phyloP scores from a whole-genome alignment of 2,113 vertebrate genomes.

The Cyanoderma ruficeps region DNA sequence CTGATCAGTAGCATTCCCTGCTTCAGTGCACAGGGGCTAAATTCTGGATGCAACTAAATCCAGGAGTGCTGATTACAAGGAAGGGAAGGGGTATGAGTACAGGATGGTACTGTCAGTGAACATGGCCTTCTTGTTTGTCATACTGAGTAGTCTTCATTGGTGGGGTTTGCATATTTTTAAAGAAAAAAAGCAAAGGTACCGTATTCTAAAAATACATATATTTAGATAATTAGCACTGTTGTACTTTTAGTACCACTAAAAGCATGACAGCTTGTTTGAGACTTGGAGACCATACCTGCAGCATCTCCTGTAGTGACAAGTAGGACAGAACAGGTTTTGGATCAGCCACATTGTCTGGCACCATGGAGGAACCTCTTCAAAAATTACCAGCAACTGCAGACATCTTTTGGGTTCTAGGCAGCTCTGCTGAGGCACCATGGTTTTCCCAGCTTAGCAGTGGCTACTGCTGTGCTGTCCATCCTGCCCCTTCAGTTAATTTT shows the following conservation, averaged over 20 bases:
- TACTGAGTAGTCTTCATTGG: background rate
- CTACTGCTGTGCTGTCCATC: background rate
- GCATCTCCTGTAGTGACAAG: background rate
- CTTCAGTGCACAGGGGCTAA: fast-evolving
- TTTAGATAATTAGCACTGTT: background rate
- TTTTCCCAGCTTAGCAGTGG: background rate
- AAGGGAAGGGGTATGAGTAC: background rate
- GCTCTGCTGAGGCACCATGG: background rate
- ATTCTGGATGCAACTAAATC: background rate
- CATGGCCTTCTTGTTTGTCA: background rate
- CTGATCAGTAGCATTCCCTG: background rate
- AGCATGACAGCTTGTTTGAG: background rate
- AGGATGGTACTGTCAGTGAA: background rate
- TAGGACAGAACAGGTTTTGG: background rate
- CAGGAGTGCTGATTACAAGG: background rate
- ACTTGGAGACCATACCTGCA: background rate
- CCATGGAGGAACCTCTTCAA: background rate
- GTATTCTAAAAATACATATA: background rate
- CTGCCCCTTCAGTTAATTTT: background rate
- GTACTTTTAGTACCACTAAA: background rate
- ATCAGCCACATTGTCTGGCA: background rate
- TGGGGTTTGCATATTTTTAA: background rate
- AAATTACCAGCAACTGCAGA: background rate
- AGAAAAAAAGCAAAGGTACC: background rate
- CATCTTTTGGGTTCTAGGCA: background rate